Conservation (phyloP, 2,888 invertebrate species). For the Lasius platythorax region DNA sequence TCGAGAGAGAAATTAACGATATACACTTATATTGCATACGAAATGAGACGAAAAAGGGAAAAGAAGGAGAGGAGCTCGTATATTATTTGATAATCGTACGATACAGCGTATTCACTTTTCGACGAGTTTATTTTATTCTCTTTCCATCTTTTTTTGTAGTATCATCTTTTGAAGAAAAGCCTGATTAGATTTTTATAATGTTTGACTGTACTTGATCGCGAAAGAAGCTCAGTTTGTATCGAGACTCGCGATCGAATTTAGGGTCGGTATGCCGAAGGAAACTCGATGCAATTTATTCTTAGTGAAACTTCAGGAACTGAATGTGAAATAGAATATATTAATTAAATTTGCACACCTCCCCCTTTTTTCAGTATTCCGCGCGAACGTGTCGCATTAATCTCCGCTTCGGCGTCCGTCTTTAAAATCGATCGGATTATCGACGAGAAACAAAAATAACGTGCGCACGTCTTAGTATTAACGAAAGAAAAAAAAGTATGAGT, state of each 20-base stretch:
- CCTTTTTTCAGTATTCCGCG: constrained; percentile 63
- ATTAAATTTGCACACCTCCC: constrained; percentile 51
- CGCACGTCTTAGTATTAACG: constrained; percentile 51
- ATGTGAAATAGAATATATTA: constrained; percentile 58
- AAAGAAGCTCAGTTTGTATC: constrained; percentile 73
- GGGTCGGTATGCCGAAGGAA: constrained; percentile 63
- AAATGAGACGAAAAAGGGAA: constrained; percentile 67
- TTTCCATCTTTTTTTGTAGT: constrained; percentile 64
- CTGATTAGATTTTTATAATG: constrained; percentile 79
- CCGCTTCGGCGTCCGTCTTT: constrained; percentile 74
- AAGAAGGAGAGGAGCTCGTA: constrained; percentile 23
- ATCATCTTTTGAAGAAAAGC: constrained; percentile 73
- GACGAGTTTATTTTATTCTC: constrained; percentile 70
- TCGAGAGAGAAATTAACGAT: constrained; percentile 70
- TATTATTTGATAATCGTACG: constrained; percentile 74
- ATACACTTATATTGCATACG: constrained; percentile 78
- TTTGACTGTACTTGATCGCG: constrained; percentile 76
- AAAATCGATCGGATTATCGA: constrained; percentile 75
- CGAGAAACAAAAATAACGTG: constrained; percentile 52
- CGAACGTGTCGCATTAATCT: constrained; percentile 61
- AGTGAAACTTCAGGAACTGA: constrained; percentile 65
- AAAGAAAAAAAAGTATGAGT: constrained; percentile 38
- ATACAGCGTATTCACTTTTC: constrained; percentile 66
- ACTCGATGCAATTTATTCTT: constrained; percentile 64
- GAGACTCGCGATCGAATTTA: constrained; percentile 65